A percentile compares a stretch with the other conserved stretches of the same genome.
These are phyloP conservation scores for Phengaris arion DNA, from an alignment of 2,888 invertebrate genomes.

Conservation along the genomic window DNA sequence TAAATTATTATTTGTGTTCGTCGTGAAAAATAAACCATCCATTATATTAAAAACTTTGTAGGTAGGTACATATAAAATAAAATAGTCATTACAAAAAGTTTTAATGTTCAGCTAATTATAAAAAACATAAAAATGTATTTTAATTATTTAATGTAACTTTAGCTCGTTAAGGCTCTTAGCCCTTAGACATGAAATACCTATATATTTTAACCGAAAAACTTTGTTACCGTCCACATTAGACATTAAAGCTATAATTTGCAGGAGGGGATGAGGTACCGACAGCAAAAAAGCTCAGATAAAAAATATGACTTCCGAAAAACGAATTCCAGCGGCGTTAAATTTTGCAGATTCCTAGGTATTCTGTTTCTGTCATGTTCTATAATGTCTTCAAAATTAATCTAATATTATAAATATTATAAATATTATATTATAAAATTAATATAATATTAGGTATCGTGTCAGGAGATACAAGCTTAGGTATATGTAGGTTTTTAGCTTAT, in stretches of 20 bases:
- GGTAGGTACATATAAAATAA: background rate
- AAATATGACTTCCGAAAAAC: background rate
- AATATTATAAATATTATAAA: too few relatives aligned
- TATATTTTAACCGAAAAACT: slow-evolving; percentile 28
- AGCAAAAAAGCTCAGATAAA: background rate
- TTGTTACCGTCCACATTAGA: slow-evolving; percentile 29
- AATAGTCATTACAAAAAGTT: background rate
- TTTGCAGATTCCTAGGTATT: too few relatives aligned
- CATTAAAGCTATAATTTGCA: slow-evolving; percentile 41
- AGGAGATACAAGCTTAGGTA: too few relatives aligned
- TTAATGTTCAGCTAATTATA: slow-evolving; percentile 12
- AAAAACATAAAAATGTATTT: slow-evolving; percentile 17
- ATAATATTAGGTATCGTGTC: too few relatives aligned
- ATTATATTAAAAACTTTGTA: background rate
- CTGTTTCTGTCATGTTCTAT: too few relatives aligned
- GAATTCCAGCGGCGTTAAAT: background rate
- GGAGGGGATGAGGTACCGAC: background rate
- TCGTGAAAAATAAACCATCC: background rate
- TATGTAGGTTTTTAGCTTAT: too few relatives aligned
- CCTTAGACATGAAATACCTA: slow-evolving; percentile 15
- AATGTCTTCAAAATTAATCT: too few relatives aligned
- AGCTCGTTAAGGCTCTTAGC: background rate
- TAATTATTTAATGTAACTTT: slow-evolving; percentile 17
- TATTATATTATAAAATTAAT: too few relatives aligned
- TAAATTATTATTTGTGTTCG: background rate